A percentile compares a stretch with the other conserved stretches of the same genome.
Conservation (phyloP, 2,888 invertebrate genomes). For the Diarsia rubi region DNA sequence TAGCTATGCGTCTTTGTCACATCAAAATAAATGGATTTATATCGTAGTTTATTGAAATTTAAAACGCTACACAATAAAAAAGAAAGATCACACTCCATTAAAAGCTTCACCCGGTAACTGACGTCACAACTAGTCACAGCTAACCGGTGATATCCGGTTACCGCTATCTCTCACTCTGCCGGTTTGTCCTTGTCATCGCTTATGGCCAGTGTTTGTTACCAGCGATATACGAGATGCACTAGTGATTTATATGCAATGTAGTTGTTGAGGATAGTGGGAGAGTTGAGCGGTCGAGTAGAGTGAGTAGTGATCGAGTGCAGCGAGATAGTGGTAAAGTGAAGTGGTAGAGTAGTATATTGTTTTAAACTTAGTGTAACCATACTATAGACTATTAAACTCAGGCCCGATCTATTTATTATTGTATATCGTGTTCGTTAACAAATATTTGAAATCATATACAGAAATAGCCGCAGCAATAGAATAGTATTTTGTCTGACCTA, state of each 20-base stretch:
- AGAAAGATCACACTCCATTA: conserved; percentile 10
- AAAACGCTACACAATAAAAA: not conserved
- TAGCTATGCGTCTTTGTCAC: too few relatives aligned
- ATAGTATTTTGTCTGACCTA: too few relatives aligned
- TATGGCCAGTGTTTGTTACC: conserved; percentile 23
- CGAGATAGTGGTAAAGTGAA: not conserved
- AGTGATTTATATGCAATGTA: not conserved
- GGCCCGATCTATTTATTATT: too few relatives aligned
- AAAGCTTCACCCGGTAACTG: conserved; percentile 5
- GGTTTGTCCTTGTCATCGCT: conserved; percentile 31
- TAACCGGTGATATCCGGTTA: conserved; percentile 47
- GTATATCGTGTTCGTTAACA: too few relatives aligned
- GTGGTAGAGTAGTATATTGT: too few relatives aligned
- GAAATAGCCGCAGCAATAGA: too few relatives aligned
- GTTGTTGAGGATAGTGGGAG: not conserved
- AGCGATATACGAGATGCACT: conserved; percentile 24
- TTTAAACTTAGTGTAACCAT: too few relatives aligned
- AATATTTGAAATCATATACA: too few relatives aligned
- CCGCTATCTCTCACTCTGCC: conserved; percentile 22
- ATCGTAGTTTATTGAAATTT: too few relatives aligned
- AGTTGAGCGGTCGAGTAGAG: not conserved
- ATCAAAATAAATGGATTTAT: too few relatives aligned
- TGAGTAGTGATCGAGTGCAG: not conserved
- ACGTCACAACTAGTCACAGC: conserved; percentile 23
- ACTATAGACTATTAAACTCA: too few relatives aligned